phyloP scores from a whole-genome alignment of 2,113 vertebrate genomes.

The Jaculus jaculus region DNA sequence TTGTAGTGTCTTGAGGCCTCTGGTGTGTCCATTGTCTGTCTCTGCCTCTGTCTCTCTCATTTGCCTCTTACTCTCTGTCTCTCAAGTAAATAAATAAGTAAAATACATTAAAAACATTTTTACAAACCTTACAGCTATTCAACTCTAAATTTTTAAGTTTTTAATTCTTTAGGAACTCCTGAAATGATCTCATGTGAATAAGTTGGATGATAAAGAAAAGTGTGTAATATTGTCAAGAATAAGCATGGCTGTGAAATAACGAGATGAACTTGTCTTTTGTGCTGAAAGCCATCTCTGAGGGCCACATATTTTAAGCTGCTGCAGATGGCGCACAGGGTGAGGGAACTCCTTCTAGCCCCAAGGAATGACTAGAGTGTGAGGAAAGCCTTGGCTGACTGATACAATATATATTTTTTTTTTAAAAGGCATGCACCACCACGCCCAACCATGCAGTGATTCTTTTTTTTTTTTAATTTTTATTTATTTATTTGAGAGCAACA shows the following conservation, averaged over 20 bases:
- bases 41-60: too few relatives aligned
- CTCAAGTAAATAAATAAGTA: too few relatives aligned
- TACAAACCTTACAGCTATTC: too few relatives aligned
- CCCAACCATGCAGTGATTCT: too few relatives aligned
- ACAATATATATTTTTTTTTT: too few relatives aligned
- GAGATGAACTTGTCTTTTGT: background rate
- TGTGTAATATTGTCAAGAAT: background rate
- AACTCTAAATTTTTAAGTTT: background rate
- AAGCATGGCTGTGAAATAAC: background rate
- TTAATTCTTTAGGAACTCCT: background rate
- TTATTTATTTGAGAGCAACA: too few relatives aligned
- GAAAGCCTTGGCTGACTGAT: background rate
- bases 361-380: background rate
- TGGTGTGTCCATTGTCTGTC: too few relatives aligned
- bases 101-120: too few relatives aligned
- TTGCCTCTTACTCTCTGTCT: too few relatives aligned
- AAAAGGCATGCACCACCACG: too few relatives aligned
- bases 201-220: background rate
- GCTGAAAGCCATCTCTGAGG: background rate
- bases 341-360: background rate
- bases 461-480: too few relatives aligned
- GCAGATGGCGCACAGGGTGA: background rate
- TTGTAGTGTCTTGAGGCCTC: too few relatives aligned
- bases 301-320: background rate
- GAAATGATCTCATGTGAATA: background rate